Evolutionary conservation across 2,797 vertebrate genomes (phyloP), one percentile per base, ranked within the genome.

Genomic region (Protonibea diacanthus): DNA sequence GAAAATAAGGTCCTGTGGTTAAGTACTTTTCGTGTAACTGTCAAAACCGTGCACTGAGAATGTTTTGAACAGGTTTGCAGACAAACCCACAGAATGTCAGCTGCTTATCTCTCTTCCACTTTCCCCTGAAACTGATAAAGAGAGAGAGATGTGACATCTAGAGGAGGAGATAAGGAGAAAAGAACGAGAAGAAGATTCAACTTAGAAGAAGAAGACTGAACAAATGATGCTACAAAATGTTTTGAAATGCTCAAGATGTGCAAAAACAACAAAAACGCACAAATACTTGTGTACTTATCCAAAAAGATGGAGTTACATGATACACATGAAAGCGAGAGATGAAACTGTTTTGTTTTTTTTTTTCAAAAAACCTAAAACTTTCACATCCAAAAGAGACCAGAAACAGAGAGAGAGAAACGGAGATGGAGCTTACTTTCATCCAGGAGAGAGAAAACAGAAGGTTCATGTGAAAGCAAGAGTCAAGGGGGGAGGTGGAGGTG

Each of bases 301-400:
- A 56, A 42, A 77, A 56, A 68, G 57, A 33, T 20, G 51, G 51
- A 10, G 51, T 40, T 5, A 40, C 15, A 29, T 48, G 63, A 42
- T 9, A 1, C 17, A 44, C n/a, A 21, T 81, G 90, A 92, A 93
- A 93, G 67, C 62, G 91, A 91, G 81, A 93, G 21, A 76, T 72
- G 86, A 89, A 89, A 92, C 82, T 56, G 74, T n/a, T n/a, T n/a
- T n/a, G n/a, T n/a, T n/a, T 27, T 27, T 27, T 27, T 27, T 27
- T 27, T 29, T 29, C 6, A 1, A 47, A 55, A n/a, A 85, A 79
- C 61, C 77, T 38, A 84, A 79, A 89, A 84, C 78, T 85, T 87
- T 88, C 90, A 85, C 82, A 44, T 85, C 89, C 70, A 90, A 90
- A 89, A 86, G 20, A 72, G 89, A 84, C 14, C 58, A 88, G 90